Conservation (phyloP, 2,888 invertebrate species). For the Silvanus unidentatus region DNA sequence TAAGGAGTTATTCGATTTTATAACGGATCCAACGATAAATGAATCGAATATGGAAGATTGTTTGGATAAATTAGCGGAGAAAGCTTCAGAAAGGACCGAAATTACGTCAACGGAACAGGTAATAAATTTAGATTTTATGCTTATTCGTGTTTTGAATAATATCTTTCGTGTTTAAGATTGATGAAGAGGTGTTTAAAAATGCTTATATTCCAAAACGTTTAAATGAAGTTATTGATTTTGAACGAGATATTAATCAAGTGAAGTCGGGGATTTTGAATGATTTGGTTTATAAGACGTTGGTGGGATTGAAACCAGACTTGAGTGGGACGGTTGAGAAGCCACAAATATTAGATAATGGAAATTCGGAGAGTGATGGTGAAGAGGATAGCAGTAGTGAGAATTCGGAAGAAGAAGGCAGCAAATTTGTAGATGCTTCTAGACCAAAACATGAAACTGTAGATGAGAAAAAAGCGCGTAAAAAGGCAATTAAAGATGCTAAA, state of each 20-base stretch:
- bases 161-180: background rate
- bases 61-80: constrained; percentile 66
- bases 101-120: constrained; percentile 65
- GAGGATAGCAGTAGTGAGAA: constrained; percentile 36
- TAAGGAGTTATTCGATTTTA: constrained; percentile 90
- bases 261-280: constrained; percentile 67
- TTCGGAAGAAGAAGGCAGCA: constrained; percentile 40
- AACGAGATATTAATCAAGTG: constrained; percentile 76
- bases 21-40: constrained; percentile 85
- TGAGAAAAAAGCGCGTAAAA: constrained; percentile 78
- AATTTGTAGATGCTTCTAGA: constrained; percentile 59
- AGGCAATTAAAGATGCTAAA: constrained; percentile 79
- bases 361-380: constrained; percentile 15
- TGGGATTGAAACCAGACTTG: constrained; percentile 75
- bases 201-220: constrained; percentile 90
- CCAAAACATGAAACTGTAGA: constrained; percentile 76
- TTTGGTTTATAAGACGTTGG: constrained; percentile 79
- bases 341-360: constrained; percentile 53
- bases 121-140: constrained; percentile 10
- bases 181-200: constrained; percentile 83
- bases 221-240: constrained; percentile 81
- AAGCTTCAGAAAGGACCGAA: constrained; percentile 59
- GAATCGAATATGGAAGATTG: constrained; percentile 76
- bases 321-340: constrained; percentile 66
- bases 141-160: too few relatives aligned